These are phyloP conservation scores for Urocolius indicus DNA, from an alignment of 2,113 vertebrate species.

Conservation along the genomic window DNA sequence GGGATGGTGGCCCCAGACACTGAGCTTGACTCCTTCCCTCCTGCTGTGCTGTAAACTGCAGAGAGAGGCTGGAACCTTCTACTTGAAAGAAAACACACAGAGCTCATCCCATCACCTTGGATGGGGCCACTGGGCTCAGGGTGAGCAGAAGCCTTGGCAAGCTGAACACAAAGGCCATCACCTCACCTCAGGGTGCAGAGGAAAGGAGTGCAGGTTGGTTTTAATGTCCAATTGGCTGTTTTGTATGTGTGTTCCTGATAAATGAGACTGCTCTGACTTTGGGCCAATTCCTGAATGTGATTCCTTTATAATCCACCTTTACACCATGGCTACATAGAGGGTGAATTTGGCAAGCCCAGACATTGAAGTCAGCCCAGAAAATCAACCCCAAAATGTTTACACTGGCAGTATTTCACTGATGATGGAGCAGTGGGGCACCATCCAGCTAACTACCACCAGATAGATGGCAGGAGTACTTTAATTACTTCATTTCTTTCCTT, in stretches of 20 bases:
- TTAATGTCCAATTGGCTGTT: accelerated
- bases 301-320: not conserved
- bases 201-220: not conserved
- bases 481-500: not conserved
- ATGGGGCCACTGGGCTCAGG: not conserved
- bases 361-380: not conserved
- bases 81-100: accelerated
- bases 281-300: not conserved
- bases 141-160: not conserved
- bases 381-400: not conserved
- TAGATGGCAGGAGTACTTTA: not conserved
- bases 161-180: not conserved
- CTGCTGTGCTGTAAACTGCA: not conserved
- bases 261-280: not conserved
- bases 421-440: not conserved
- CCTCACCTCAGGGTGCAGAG: not conserved
- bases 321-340: accelerated
- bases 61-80: not conserved
- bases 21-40: not conserved
- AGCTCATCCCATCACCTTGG: not conserved
- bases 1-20: not conserved
- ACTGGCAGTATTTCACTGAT: accelerated
- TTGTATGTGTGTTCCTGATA: not conserved
- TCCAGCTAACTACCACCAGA: not conserved
- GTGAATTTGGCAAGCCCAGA: not conserved